Percentiles rank a stretch among this genome's conserved stretches.
Conservation (phyloP, 2,797 vertebrate genomes). For the Anguilla marmorata region DNA sequence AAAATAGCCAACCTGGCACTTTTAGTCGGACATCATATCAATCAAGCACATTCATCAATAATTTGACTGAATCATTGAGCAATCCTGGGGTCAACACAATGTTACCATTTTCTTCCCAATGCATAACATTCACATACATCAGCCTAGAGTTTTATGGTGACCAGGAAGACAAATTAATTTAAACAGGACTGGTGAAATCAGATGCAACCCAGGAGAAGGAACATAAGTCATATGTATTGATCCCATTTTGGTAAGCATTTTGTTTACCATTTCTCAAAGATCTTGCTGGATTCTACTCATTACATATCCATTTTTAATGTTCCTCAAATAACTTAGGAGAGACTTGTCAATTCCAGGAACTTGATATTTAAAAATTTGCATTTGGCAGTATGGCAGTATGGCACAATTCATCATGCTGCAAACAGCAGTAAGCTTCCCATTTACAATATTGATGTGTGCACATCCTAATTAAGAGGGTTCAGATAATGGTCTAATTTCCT, state of each 20-base stretch:
- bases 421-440: not conserved
- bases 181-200: not conserved
- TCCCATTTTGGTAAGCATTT: not conserved
- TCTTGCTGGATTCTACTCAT: not conserved
- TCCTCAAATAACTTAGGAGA: not conserved
- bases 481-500: not conserved
- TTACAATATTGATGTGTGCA: not conserved
- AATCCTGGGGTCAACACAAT: constrained; percentile 13
- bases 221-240: not conserved
- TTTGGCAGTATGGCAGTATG: not conserved
- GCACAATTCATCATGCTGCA: not conserved
- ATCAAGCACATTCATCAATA: not conserved
- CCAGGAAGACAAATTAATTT: not conserved
- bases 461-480: not conserved
- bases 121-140: not conserved
- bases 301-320: constrained; percentile 4
- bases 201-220: not conserved
- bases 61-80: constrained; percentile 34
- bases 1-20: not conserved
- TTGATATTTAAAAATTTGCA: not conserved
- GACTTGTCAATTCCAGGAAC: not conserved
- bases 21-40: not conserved
- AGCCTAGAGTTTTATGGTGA: not conserved
- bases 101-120: constrained; percentile 12
- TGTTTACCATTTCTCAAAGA: not conserved